phyloP scores from a whole-genome alignment of 2,113 vertebrate genomes.

The Neolamprologus longior region DNA sequence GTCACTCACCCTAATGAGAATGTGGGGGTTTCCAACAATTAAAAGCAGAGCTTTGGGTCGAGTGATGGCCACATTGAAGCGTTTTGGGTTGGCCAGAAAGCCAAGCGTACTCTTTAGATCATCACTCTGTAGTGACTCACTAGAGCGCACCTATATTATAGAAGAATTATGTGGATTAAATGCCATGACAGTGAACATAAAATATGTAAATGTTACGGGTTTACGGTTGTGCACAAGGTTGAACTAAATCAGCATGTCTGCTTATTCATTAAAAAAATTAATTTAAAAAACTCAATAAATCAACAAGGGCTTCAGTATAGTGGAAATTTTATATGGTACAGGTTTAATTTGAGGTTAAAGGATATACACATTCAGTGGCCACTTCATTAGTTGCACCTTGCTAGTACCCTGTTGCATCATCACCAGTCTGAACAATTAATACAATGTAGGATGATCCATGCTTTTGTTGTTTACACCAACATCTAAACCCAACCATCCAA shows the following conservation, averaged over 20 bases:
- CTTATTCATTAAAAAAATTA: neutral
- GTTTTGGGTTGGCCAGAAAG: conserved; percentile 87
- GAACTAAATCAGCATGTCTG: neutral
- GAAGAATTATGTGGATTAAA: neutral
- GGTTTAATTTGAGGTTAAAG: neutral
- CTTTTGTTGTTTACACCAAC: neutral
- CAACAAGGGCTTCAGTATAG: neutral
- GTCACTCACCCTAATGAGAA: conserved; percentile 78
- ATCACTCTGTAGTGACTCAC: conserved; percentile 62
- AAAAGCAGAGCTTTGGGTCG: conserved; percentile 89
- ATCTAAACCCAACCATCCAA: neutral
- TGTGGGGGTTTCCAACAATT: conserved; percentile 86
- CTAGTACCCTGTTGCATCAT: neutral
- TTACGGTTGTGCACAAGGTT: neutral
- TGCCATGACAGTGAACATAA: neutral
- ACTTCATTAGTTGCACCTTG: neutral
- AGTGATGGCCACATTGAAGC: conserved; percentile 93
- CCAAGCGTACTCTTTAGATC: conserved; percentile 74
- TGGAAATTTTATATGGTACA: neutral
- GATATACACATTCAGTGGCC: neutral
- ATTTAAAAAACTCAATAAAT: neutral
- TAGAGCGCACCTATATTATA: conserved; percentile 81
- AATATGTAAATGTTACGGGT: neutral
- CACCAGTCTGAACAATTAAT: neutral
- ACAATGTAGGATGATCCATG: neutral